Base-by-base conservation (phyloP, 2,797 vertebrate genomes). In the Oryzias sinensis region DNA sequence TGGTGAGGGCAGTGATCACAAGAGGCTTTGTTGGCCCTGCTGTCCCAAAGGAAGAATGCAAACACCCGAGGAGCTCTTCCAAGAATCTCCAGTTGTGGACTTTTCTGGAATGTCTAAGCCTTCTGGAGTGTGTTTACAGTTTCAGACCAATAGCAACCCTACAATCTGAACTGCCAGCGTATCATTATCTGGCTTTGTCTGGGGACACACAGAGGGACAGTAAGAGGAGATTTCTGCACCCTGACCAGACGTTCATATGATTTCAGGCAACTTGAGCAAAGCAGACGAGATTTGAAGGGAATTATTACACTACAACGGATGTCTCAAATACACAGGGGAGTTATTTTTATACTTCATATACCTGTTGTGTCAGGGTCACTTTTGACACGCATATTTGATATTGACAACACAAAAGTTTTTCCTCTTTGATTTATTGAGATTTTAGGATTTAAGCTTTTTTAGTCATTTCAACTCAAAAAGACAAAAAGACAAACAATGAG, bases 41-140 rank as follows among this genome's bases (percentile, higher is more conserved):
- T 53, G 68, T 80, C 67, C 83, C 71, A 78, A 63, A 84, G 72
- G 62, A 89, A 70, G 83, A 89, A 90, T 89, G 83, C 85, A 90
- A 90, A 88, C 83, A 86, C 54, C 64, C 57, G 13, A 75, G 61
- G 40, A 43, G 58, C 80, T 68, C 82, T 88, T 87, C 88, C 86
- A 88, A 89, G 86, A 88, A 90, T 88, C 75, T 79, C 74, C 68
- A 81, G 77, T 87, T 80, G 79, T 90, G 83, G 86, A 89, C 80
- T 74, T 87, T 88, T 88, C 85, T 84, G 88, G 89, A 90, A 90
- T 90, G 87, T 86, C 80, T 83, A 59, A 88, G 86, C 76, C 69
- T 78, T 65, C 79, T 68, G 76, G 24, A 55, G 72, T 63, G 75
- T 86, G 88, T 88, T 90, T 88, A 88, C 86, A 85, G 85, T 89